phyloP scores from a whole-genome alignment of 2,888 invertebrate species.

The Drosophila recens region DNA sequence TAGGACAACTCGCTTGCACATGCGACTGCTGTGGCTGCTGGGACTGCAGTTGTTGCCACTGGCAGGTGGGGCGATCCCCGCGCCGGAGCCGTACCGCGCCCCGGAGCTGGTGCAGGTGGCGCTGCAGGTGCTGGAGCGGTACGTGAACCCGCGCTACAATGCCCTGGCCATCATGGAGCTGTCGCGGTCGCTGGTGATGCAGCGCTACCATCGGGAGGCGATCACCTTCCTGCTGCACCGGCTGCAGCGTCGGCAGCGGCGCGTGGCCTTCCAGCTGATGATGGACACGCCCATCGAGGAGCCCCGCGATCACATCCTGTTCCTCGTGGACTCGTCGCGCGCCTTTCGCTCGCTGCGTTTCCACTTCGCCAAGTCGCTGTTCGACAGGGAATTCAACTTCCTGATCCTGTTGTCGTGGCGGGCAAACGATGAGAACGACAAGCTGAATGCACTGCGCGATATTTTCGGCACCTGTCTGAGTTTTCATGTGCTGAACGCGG shows the following conservation, averaged over 20 bases:
- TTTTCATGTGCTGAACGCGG: slow-evolving; percentile 70
- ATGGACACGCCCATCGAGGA: slow-evolving; percentile 48
- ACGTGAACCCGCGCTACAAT: slow-evolving; percentile 60
- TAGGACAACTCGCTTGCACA: slow-evolving; percentile 13
- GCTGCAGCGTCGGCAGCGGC: slow-evolving; percentile 41
- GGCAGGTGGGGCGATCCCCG: background rate
- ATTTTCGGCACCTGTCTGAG: slow-evolving; percentile 65
- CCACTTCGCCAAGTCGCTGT: slow-evolving; percentile 47
- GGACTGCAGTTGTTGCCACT: background rate
- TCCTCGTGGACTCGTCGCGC: slow-evolving; percentile 68
- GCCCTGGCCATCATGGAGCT: slow-evolving; percentile 66
- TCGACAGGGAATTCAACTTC: slow-evolving; percentile 74
- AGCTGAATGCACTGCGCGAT: background rate
- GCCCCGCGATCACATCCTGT: slow-evolving; percentile 64
- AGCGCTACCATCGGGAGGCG: slow-evolving; percentile 22
- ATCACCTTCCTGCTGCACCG: slow-evolving; percentile 55
- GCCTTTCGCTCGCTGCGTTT: slow-evolving; percentile 67
- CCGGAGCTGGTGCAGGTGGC: slow-evolving; percentile 50
- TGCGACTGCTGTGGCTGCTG: slow-evolving; percentile 19
- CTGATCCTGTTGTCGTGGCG: slow-evolving; percentile 67
- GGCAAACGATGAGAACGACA: background rate
- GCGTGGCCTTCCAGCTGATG: slow-evolving; percentile 64
- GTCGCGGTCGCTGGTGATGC: slow-evolving; percentile 4
- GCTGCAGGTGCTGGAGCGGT: slow-evolving; percentile 54
- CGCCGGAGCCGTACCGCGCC: slow-evolving; percentile 11